phyloP scores from a whole-genome alignment of 1,140 invertebrate genomes.

The Lasaia peninsularis region DNA sequence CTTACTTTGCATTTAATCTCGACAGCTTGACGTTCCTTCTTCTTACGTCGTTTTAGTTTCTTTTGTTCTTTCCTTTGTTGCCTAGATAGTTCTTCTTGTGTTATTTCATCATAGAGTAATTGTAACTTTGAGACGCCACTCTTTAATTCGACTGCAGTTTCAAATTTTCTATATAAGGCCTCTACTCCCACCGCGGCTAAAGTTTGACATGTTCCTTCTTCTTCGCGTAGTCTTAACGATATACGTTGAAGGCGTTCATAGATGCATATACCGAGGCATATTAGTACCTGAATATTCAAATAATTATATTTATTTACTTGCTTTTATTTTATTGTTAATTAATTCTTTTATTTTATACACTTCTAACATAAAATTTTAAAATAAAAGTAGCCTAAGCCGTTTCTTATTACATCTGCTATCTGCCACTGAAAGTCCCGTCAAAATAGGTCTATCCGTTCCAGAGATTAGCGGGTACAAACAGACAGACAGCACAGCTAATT shows the following conservation, averaged over 20 bases:
- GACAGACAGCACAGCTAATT: too few relatives aligned
- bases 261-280: constrained; percentile 93
- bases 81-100: constrained; percentile 89
- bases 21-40: constrained; percentile 79
- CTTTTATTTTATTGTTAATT: too few relatives aligned
- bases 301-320: too few relatives aligned
- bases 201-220: constrained; percentile 94
- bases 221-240: constrained; percentile 89
- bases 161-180: constrained; percentile 91
- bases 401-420: too few relatives aligned
- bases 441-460: too few relatives aligned
- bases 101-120: constrained; percentile 88
- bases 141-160: constrained; percentile 92
- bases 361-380: too few relatives aligned
- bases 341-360: too few relatives aligned
- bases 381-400: too few relatives aligned
- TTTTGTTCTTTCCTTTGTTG: constrained; percentile 91
- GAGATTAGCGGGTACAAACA: too few relatives aligned
- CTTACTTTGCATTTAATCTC: constrained; percentile 66
- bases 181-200: constrained; percentile 92
- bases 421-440: too few relatives aligned
- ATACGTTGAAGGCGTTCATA: constrained; percentile 92
- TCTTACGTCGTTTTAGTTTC: constrained; percentile 92
- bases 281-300: constrained; percentile 80
- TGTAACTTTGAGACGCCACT: constrained; percentile 92